Conservation (phyloP, 2,888 invertebrate genomes). For the Cryptocheilus praepositus region DNA sequence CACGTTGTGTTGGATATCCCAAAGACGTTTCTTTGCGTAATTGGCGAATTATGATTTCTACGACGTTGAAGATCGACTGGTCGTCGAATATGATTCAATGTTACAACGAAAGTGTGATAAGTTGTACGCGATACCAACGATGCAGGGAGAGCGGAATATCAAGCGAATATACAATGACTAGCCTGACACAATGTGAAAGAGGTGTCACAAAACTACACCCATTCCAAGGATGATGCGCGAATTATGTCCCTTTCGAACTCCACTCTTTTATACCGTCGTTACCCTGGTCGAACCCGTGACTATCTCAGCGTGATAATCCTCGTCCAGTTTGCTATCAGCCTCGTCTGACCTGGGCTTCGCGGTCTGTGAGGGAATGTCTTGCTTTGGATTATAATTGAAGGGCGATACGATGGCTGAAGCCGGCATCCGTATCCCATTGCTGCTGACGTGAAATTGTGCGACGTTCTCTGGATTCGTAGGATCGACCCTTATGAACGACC, state of each 20-base stretch:
- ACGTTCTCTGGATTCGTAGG: constrained; percentile 51
- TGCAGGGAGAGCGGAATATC: constrained; percentile 13
- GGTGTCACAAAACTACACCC: constrained; percentile 33
- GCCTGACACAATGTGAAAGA: constrained; percentile 47
- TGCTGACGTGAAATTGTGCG: constrained; percentile 32
- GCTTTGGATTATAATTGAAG: constrained; percentile 75
- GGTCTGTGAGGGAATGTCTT: constrained; percentile 50
- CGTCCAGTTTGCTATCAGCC: constrained; percentile 48
- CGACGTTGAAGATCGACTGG: too few relatives aligned
- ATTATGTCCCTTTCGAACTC: background rate
- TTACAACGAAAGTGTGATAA: background rate
- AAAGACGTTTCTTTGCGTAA: background rate
- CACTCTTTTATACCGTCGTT: constrained; percentile 64
- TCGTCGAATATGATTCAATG: background rate
- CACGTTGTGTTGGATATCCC: background rate
- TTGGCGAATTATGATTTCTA: background rate
- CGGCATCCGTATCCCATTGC: constrained; percentile 46
- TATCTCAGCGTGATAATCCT: constrained; percentile 64
- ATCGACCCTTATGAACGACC: constrained; percentile 76
- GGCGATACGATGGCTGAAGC: constrained; percentile 75
- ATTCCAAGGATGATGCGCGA: constrained; percentile 6
- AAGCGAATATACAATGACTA: constrained; percentile 59
- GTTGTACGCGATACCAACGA: background rate
- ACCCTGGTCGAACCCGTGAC: constrained; percentile 66
- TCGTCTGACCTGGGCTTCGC: constrained; percentile 42